Conservation (phyloP, 1,140 invertebrate species). For the Cydia splendana region DNA sequence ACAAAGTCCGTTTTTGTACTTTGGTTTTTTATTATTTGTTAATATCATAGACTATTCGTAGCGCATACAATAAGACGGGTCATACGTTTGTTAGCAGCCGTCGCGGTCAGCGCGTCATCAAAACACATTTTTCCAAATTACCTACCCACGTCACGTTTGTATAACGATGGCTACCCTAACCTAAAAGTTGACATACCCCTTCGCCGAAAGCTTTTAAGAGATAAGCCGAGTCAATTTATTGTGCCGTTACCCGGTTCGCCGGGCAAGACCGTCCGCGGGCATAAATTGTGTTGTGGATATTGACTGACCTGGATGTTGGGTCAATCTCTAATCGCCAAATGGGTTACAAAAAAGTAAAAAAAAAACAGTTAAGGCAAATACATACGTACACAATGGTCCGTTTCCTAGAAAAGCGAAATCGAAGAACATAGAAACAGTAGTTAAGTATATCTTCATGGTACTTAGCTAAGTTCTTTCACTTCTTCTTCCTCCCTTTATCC, state of each 20-base stretch:
- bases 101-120: neutral
- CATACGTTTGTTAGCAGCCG: too few relatives aligned
- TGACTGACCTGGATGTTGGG: neutral
- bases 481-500: too few relatives aligned
- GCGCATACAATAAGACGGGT: too few relatives aligned
- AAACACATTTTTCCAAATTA: neutral
- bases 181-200: constrained; percentile 33
- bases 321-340: constrained; percentile 3
- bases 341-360: neutral
- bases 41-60: too few relatives aligned
- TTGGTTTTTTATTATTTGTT: too few relatives aligned
- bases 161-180: constrained; percentile 15
- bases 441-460: too few relatives aligned
- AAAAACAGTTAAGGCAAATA: too few relatives aligned
- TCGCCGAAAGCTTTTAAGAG: constrained; percentile 57
- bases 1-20: too few relatives aligned
- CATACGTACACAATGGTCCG: too few relatives aligned
- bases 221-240: constrained; percentile 41
- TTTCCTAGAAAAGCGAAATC: too few relatives aligned
- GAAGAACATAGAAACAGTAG: too few relatives aligned
- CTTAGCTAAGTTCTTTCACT: too few relatives aligned
- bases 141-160: neutral
- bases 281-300: constrained; percentile 10
- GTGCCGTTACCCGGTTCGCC: neutral
- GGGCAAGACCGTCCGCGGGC: neutral